Conservation (phyloP, 2,888 invertebrate species). For the Chymomyza caudatula region DNA sequence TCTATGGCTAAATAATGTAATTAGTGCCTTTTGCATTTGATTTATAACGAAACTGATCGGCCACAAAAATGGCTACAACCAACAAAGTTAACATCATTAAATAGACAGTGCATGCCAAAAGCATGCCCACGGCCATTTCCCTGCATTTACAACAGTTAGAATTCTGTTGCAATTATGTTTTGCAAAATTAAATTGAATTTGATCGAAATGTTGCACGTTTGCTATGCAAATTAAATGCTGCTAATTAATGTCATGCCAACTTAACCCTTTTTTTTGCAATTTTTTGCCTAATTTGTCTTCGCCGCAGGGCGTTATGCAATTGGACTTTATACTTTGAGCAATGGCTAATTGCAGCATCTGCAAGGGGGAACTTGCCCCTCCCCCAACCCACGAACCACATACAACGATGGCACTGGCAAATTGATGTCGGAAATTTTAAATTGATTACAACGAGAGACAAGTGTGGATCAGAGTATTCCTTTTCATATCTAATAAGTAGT, state of each 20-base stretch:
- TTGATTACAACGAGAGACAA: constrained; percentile 35
- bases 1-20: not conserved
- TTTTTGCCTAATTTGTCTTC: not conserved
- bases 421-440: constrained; percentile 47
- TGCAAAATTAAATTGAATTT: not conserved
- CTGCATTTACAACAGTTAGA: not conserved
- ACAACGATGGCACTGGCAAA: constrained; percentile 39
- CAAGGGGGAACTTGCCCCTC: not conserved
- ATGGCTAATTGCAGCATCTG: constrained; percentile 35
- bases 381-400: constrained; percentile 32
- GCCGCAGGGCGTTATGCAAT: constrained; percentile 38
- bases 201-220: not conserved
- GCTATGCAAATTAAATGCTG: constrained; percentile 28
- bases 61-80: not conserved
- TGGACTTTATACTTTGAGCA: not conserved
- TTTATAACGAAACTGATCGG: too few species aligned
- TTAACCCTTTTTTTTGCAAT: not conserved
- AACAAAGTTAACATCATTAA: constrained; percentile 21
- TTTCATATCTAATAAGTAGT: not conserved
- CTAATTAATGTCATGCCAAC: constrained; percentile 30
- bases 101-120: not conserved
- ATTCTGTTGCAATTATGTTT: not conserved
- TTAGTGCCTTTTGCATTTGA: not conserved
- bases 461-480: not conserved
- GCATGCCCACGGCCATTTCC: not conserved